Percentiles rank a stretch among this genome's conserved stretches.
phyloP scores from a whole-genome alignment of 37 sponge, comb jelly and placozoan species.

The Agelas oroides region DNA sequence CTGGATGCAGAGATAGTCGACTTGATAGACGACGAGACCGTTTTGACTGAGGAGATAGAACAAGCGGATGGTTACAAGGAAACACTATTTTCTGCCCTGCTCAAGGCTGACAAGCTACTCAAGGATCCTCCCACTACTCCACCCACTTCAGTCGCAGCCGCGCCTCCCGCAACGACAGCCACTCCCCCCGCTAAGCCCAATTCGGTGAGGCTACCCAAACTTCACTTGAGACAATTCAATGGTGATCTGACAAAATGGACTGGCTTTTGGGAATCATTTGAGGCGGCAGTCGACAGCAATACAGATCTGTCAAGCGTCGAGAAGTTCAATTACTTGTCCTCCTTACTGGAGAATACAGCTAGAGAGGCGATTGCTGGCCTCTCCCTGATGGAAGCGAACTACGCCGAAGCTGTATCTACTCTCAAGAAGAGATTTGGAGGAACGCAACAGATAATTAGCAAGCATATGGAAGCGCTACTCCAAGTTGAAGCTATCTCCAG shows the following conservation, averaged over 20 bases:
- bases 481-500: conserved; percentile 33
- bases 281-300: conserved; percentile 31
- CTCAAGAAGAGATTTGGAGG: conserved; percentile 51
- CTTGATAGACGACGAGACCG: conserved; percentile 20
- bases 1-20: conserved; percentile 33
- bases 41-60: conserved; percentile 36
- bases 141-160: background rate
- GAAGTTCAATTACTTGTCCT: conserved; percentile 47
- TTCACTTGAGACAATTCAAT: conserved; percentile 24
- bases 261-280: conserved; percentile 43
- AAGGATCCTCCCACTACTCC: background rate
- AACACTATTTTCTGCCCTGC: conserved; percentile 1
- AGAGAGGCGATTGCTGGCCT: conserved; percentile 46
- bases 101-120: conserved; percentile 25
- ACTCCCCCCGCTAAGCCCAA: background rate
- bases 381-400: conserved; percentile 34
- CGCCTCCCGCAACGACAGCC: background rate
- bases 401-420: conserved; percentile 17
- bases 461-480: conserved; percentile 53
- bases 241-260: conserved; percentile 51
- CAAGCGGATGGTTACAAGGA: conserved; percentile 48
- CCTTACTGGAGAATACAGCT: conserved; percentile 22
- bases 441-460: conserved; percentile 35
- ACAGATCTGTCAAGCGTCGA: conserved; percentile 14
- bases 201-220: conserved; percentile 39